Evolutionary conservation across 2,888 invertebrate species (phyloP).

Genomic region (Psylliodes chrysocephalus): DNA sequence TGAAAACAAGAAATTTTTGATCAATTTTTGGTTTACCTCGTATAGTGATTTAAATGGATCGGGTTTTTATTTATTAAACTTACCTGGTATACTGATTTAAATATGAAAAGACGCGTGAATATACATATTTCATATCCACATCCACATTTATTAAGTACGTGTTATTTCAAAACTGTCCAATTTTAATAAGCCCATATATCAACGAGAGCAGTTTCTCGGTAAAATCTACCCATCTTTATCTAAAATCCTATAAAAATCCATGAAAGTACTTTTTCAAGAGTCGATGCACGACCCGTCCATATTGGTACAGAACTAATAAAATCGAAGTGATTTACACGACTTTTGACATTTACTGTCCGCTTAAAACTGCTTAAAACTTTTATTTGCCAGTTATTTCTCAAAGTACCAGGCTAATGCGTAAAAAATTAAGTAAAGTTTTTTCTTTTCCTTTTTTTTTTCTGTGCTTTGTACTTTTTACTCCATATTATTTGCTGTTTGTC

Average conservation of each 20-base stretch:
- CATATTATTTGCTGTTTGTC: slow-evolving; percentile 10
- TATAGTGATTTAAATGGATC: too few species aligned
- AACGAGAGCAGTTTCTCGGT: slow-evolving; percentile 10
- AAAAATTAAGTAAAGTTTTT: slow-evolving; percentile 42
- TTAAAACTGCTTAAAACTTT: slow-evolving; percentile 49
- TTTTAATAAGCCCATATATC: slow-evolving; percentile 29
- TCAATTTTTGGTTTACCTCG: too few species aligned
- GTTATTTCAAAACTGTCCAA: slow-evolving; percentile 21
- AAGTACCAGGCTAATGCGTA: slow-evolving; percentile 42
- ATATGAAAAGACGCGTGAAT: not conserved
- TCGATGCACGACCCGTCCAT: slow-evolving; percentile 41
- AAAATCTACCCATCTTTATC: slow-evolving; percentile 30
- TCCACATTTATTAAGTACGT: slow-evolving; percentile 6
- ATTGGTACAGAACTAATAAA: slow-evolving; percentile 47
- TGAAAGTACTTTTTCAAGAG: slow-evolving; percentile 39
- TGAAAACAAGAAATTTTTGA: too few species aligned
- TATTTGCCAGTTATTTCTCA: slow-evolving; percentile 50
- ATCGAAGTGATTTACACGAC: slow-evolving; percentile 50
- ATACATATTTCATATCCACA: not conserved
- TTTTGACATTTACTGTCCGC: slow-evolving; percentile 52
- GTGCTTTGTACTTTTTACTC: too few species aligned
- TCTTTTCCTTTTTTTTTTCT: slow-evolving; percentile 7
- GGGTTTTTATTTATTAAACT: too few species aligned
- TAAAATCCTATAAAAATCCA: slow-evolving; percentile 44
- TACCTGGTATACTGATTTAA: not conserved